Conservation (phyloP, 2,888 invertebrate species). For the Sminthurides aquaticus region DNA sequence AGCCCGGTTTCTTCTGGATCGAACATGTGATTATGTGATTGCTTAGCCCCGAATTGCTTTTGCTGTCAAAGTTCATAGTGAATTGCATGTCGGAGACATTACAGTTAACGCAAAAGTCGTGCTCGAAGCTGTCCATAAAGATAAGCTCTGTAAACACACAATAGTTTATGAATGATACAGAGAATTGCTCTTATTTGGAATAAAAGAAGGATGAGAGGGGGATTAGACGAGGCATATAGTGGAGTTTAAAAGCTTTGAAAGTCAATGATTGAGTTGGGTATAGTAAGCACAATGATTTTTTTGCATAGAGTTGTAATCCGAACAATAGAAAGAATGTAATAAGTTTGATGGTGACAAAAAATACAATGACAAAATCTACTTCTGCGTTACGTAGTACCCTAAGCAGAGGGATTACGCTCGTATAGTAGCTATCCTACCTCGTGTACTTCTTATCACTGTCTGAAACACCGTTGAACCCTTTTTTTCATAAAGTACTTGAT, state of each 20-base stretch:
- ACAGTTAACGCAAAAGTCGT: background rate
- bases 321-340: background rate
- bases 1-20: too few relatives aligned
- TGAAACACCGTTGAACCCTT: too few relatives aligned
- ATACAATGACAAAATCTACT: background rate
- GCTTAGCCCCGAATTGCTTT: too few relatives aligned
- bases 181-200: background rate
- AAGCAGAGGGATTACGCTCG: background rate
- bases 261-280: background rate
- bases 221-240: background rate
- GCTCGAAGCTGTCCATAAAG: background rate
- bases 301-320: background rate
- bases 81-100: background rate
- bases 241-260: background rate
- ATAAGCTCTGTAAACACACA: background rate
- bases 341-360: background rate
- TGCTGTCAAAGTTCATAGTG: background rate
- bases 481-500: too few relatives aligned
- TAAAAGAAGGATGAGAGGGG: background rate
- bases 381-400: background rate
- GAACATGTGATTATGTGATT: too few relatives aligned
- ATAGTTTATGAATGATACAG: background rate
- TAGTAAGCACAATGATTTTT: background rate
- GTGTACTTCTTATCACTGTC: too few relatives aligned
- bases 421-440: too few relatives aligned